Evolutionary conservation across 2,113 vertebrate genomes (phyloP).

Genomic region (Vulpes vulpes): DNA sequence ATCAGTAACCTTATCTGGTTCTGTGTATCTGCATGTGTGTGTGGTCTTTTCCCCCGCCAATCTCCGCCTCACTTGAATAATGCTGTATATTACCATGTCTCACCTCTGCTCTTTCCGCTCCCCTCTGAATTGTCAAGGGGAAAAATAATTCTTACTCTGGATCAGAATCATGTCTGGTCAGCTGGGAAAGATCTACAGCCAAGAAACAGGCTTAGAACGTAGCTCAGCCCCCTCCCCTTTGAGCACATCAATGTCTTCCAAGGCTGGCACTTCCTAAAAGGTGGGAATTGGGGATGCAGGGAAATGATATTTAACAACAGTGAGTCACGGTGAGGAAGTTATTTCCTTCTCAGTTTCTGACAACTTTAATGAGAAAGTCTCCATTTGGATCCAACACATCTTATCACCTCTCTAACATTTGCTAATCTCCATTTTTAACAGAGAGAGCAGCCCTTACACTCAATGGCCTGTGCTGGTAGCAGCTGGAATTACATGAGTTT

Average conservation of each 20-base stretch:
- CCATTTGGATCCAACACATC: not conserved
- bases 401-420: not conserved
- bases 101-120: not conserved
- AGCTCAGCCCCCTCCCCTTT: not conserved
- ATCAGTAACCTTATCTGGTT: not conserved
- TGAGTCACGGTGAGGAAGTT: not conserved
- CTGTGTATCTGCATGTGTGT: too few relatives aligned
- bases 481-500: not conserved
- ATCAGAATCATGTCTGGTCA: not conserved
- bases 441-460: not conserved
- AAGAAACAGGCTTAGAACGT: not conserved
- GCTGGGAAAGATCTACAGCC: not conserved
- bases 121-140: not conserved
- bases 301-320: not conserved
- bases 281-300: not conserved
- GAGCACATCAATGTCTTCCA: not conserved
- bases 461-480: not conserved
- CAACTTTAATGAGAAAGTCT: not conserved
- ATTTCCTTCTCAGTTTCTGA: not conserved
- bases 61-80: not conserved
- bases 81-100: not conserved
- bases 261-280: not conserved
- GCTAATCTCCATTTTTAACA: not conserved
- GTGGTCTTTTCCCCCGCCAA: not conserved
- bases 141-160: not conserved